Evolutionary conservation across 2,888 invertebrate species (phyloP), one percentile per base, ranked within the genome.

Genomic region (Auanema sp.): DNA sequence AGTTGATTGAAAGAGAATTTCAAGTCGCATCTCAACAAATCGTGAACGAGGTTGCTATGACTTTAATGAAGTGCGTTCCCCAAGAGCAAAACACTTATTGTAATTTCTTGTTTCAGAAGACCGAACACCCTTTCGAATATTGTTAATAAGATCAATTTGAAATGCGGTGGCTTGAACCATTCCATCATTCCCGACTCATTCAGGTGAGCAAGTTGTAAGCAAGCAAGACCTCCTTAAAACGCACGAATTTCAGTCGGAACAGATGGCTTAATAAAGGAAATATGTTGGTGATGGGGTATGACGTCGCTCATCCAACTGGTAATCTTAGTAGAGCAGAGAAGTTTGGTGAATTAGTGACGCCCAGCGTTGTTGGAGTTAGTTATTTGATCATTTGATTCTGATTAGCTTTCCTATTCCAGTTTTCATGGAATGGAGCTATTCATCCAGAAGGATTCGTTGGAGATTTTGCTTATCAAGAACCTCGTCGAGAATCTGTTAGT

Each of bases 401-500:
- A 12, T 54, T 25, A 55, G 2, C 8, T 49, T 25, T 56, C 47
- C 24, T 12, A n/a, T 65, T 65, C 18, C 64, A 72, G 72, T 64
- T 76, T 33, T 61, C 65, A 0, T 71, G 64, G 65, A 76, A 76
- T 53, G 72, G 68, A 0, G 65, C 60, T 4, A 24, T 11, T 5
- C 49, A 64, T 4, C 56, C 54, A 1, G 68, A 69, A 44, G 21
- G 52, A 0, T 59, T 76, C 40, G 59, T 72, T 43, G 76, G 76
- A 0, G 76, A 76, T 33, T 76, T 68, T 60, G 67, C 69, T 47
- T 71, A 49, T 43, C 76, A 76, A 40, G 12, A 41, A 6, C 64
- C 72, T 4, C 50, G 60, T 0, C 41, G 65, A 16, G 76, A 74
- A 44, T 23, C 54, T 41, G 69, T 69, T 14, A 12, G 23, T 47